Base-by-base conservation (phyloP, 23 tunicate species). In the Corella eumyota region DNA sequence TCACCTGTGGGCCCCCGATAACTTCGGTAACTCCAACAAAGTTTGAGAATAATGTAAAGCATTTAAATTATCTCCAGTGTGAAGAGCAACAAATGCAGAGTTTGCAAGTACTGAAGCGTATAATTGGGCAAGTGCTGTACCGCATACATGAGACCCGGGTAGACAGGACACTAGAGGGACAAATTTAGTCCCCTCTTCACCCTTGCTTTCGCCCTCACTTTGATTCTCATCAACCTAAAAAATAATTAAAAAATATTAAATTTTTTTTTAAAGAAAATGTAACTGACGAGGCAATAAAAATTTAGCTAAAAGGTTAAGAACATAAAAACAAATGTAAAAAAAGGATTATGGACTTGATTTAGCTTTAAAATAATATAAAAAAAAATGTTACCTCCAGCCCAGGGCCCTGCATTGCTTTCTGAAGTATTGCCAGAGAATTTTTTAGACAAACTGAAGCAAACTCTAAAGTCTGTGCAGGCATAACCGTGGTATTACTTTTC, bases 41-140 rank as follows among this genome's bases (percentile, higher is more conserved):
- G 17, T 36, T 45, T 66, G 56, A 0, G 96, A 38, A 38, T 77
- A 59, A 25, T 77, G 67, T 7, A 64, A 62, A 22, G 96, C 96
- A 48, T 68, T 25, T 52, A 72, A 33, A 33, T 34, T 48, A 57
- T 88, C 62, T 31, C 88, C 90, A 20, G 79, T 75, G 32, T 64
- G 54, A 23, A 88, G 90, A 40, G 88, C 77, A 25, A 88, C 88
- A 62, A 74, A 88, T 30, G 96, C 72, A 56, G 73, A 61, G 81
- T 88, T 88, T 9, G 29, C 50, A 32, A 88, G 71, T 20, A 88
- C 71, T 20, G 88, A 78, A 28, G 88, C 70, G 32, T 74, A 62
- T 7, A 88, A 37, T 34, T 88, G 67, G 28, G 20, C n/a, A 6
- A 78, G 46, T 15, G 62, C 71, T 21, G 56, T 36, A 3, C 96